Base-by-base conservation (phyloP, 2,113 vertebrate species). In the Brienomyrus brachyistius region DNA sequence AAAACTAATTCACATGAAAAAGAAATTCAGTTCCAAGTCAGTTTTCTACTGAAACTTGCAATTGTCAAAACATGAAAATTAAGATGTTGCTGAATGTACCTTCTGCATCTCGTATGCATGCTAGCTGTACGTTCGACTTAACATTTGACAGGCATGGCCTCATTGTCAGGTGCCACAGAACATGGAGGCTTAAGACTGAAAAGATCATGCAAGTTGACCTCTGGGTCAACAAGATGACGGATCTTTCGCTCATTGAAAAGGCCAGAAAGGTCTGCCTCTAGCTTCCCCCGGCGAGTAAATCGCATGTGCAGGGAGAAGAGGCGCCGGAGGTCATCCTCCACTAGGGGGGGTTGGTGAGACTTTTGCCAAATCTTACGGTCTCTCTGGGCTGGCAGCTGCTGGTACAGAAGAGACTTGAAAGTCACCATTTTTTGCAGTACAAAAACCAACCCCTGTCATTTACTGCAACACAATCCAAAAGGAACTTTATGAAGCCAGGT, bases 181-280 rank as follows among this genome's bases (percentile, higher is more conserved):
- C 6, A 45, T 48, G 40, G 31, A 31, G 31, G 92, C 5, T 94
- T 94, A 86, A 95, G 91, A n/a, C 91, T 90, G 54, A 97, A 97
- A 77, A 97, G 92, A 50, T 83, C 84, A 0, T 93, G 91, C 59
- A 97, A 94, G 92, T 96, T 96, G 54, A 95, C 96, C 74, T 97
- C 96, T 0, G 94, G 94, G 89, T 96, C 95, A 0, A 96, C 93
- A 6, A 93, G 93, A 47, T 94, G 96, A 0, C 94, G 94, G 90
- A 96, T 94, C 91, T 95, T 96, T n/a, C 96, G 94, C 74, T 97
- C 96, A 35, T 94, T 97, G 93, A 97, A 97, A 56, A 97, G 95
- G 5, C 96, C 93, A 0, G 94, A 91, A 13, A 97, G 95, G 92
- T 97, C 91, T 0, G 93, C 91, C 90, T 97, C 96, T 89, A 96